Percentiles rank a stretch among this genome's conserved stretches.
Evolutionary conservation across 2,797 vertebrate species (phyloP).

Genomic region (Poecilia wingei): DNA sequence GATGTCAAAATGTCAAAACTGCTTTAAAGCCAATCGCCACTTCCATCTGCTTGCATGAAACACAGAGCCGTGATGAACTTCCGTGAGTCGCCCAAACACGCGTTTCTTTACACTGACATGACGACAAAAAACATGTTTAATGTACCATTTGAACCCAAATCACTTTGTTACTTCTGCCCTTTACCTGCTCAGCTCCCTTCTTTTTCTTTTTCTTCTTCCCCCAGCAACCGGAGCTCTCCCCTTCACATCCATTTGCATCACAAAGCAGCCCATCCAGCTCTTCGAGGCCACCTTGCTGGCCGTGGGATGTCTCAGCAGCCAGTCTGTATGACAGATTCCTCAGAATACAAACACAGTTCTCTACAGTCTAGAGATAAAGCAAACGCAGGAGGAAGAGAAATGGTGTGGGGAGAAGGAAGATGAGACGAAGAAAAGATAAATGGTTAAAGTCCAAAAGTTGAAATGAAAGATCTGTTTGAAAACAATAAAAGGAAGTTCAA

Average conservation of each 20-base stretch:
- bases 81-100: background rate
- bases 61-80: background rate
- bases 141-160: background rate
- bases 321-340: conserved; percentile 98
- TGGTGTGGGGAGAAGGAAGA: conserved; percentile 11
- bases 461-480: conserved; percentile 41
- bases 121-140: background rate
- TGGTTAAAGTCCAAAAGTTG: conserved; percentile 16
- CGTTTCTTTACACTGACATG: background rate
- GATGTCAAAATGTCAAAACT: background rate
- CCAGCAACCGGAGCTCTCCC: conserved; percentile 98
- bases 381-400: conserved; percentile 5
- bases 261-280: conserved; percentile 96
- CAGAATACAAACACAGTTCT: conserved; percentile 99
- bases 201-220: conserved; percentile 99
- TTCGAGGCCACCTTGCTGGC: conserved; percentile 96
- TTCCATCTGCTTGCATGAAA: background rate
- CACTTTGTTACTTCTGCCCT: conserved; percentile 66
- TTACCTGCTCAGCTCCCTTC: conserved; percentile 96
- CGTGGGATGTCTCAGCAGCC: conserved; percentile 98
- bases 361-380: conserved; percentile 88
- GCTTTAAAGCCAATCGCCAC: background rate
- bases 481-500: conserved; percentile 36
- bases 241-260: conserved; percentile 90
- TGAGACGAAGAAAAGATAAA: conserved; percentile 16